Conservation (phyloP, 2,888 invertebrate genomes). For the Diabrotica balteata region DNA sequence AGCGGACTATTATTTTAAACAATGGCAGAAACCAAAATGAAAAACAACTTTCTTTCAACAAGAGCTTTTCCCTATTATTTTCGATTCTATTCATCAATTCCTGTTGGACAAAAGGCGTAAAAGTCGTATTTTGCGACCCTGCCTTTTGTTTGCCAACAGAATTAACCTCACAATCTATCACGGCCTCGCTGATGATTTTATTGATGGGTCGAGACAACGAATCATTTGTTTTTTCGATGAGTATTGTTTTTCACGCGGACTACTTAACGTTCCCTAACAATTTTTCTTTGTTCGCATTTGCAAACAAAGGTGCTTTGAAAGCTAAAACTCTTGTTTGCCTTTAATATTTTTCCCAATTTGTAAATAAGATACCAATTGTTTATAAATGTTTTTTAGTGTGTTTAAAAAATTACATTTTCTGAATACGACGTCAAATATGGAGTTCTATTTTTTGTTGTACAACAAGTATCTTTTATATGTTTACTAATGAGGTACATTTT, state of each 20-base stretch:
- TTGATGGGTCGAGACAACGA: constrained; percentile 18
- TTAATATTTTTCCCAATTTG: too few species aligned
- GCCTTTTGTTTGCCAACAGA: constrained; percentile 31
- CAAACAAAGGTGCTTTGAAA: too few species aligned
- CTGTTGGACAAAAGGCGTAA: constrained; percentile 27
- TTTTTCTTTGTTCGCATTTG: not conserved
- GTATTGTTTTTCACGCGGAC: constrained; percentile 13
- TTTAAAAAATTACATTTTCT: too few species aligned
- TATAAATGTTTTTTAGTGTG: too few species aligned
- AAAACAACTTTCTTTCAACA: constrained; percentile 9
- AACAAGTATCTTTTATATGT: too few species aligned
- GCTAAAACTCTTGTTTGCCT: too few species aligned
- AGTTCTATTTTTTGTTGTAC: too few species aligned
- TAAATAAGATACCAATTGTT: too few species aligned
- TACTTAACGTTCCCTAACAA: not conserved
- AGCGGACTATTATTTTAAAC: not conserved
- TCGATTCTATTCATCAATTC: constrained; percentile 30
- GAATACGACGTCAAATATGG: too few species aligned
- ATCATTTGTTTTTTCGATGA: constrained; percentile 16
- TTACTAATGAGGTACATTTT: too few species aligned
- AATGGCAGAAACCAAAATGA: constrained; percentile 13
- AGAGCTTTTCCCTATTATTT: constrained; percentile 17
- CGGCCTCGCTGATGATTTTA: constrained; percentile 22
- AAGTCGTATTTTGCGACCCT: constrained; percentile 26
- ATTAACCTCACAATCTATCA: constrained; percentile 33